phyloP scores from a whole-genome alignment of 2,888 invertebrate species.

The Actias luna region DNA sequence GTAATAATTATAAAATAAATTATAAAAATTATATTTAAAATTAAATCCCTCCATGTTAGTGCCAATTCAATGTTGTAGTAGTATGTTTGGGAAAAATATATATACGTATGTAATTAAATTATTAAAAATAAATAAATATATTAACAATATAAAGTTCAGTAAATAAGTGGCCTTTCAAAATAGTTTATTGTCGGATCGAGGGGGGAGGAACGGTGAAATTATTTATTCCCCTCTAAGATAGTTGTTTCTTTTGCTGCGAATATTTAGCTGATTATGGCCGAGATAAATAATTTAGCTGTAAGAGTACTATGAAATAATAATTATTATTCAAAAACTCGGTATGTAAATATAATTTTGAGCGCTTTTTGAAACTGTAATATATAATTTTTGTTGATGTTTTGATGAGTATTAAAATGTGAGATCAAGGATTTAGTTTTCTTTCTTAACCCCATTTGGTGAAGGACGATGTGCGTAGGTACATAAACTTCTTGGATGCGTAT shows the following conservation, averaged over 20 bases:
- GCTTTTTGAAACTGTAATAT: slow-evolving; percentile 40
- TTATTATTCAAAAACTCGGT: slow-evolving; percentile 13
- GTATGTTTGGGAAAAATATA: slow-evolving; percentile 33
- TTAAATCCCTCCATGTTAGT: slow-evolving; percentile 73
- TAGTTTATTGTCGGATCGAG: neutral
- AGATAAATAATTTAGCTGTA: neutral
- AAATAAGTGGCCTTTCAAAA: neutral
- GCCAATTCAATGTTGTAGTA: slow-evolving; percentile 62
- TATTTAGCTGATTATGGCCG: neutral
- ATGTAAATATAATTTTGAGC: slow-evolving; percentile 53
- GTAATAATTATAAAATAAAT: slow-evolving; percentile 11
- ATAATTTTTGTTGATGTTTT: slow-evolving; percentile 53
- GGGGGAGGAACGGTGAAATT: neutral
- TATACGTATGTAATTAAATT: slow-evolving; percentile 22
- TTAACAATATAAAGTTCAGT: neutral
- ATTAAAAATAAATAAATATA: slow-evolving; percentile 17
- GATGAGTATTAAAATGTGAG: slow-evolving; percentile 60
- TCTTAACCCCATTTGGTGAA: slow-evolving; percentile 23
- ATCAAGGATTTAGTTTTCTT: slow-evolving; percentile 41
- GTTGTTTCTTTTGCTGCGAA: neutral
- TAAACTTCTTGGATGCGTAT: too few relatives aligned
- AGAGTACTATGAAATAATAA: neutral
- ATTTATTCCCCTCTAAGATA: neutral
- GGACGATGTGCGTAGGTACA: too few relatives aligned
- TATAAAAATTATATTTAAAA: slow-evolving; percentile 27